Conservation (phyloP, 2,888 invertebrate genomes). For the Latrodectus elegans region DNA sequence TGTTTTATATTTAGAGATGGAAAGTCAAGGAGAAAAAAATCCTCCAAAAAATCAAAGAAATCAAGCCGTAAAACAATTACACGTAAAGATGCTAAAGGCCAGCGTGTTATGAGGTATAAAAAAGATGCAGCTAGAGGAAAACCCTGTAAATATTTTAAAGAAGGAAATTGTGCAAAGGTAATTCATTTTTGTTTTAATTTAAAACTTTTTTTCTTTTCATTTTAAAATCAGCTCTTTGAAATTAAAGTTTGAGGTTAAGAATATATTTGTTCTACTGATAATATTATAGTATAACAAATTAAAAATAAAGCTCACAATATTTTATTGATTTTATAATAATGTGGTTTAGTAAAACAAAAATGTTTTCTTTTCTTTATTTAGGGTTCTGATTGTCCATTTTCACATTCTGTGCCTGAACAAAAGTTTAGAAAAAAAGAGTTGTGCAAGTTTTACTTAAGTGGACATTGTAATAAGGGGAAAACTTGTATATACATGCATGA, state of each 20-base stretch:
- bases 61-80: slow-evolving; percentile 26
- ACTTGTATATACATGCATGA: slow-evolving; percentile 97
- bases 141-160: slow-evolving; percentile 89
- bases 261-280: too few species aligned
- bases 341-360: neutral
- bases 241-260: too few species aligned
- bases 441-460: slow-evolving; percentile 97
- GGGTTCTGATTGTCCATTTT: slow-evolving; percentile 89
- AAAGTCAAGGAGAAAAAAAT: slow-evolving; percentile 29
- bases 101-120: slow-evolving; percentile 24
- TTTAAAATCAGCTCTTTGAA: too few species aligned
- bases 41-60: slow-evolving; percentile 55
- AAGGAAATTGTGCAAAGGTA: slow-evolving; percentile 85
- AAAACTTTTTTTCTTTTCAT: neutral
- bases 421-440: slow-evolving; percentile 92
- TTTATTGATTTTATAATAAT: neutral
- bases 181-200: slow-evolving; percentile 1
- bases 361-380: slow-evolving; percentile 72
- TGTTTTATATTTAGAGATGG: slow-evolving; percentile 28
- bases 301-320: too few species aligned
- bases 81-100: slow-evolving; percentile 47
- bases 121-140: slow-evolving; percentile 38
- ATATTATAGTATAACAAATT: too few species aligned
- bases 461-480: slow-evolving; percentile 95
- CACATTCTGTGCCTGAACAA: slow-evolving; percentile 85